phyloP scores from a whole-genome alignment of 2,888 invertebrate species.

The Amiota communis region DNA sequence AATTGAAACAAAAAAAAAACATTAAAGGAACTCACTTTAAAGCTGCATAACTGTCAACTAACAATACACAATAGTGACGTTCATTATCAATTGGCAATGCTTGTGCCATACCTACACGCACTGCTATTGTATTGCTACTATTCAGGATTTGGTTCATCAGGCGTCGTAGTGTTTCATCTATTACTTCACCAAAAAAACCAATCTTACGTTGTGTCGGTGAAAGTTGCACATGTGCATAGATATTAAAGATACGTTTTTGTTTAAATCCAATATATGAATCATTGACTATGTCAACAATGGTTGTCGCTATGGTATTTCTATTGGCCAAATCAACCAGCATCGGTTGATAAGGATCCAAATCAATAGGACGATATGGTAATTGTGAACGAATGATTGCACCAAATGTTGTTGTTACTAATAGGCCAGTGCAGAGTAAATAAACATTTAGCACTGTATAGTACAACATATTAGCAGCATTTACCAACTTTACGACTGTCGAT shows the following conservation, averaged over 20 bases:
- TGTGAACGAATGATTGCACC: not conserved
- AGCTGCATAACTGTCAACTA: conserved; percentile 50
- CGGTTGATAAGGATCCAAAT: not conserved
- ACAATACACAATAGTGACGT: conserved; percentile 48
- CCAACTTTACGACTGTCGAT: too few species aligned
- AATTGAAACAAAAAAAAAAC: not conserved
- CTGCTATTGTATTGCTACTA: conserved; percentile 31
- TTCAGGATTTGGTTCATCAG: conserved; percentile 12
- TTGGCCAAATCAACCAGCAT: not conserved
- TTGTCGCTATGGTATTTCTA: conserved; percentile 32
- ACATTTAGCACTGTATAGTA: not conserved
- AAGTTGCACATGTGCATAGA: conserved; percentile 35
- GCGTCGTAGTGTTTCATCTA: conserved; percentile 37
- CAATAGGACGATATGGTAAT: not conserved
- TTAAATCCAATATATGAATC: conserved; percentile 32
- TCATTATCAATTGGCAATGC: conserved; percentile 41
- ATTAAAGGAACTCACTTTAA: conserved; percentile 34
- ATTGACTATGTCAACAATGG: conserved; percentile 43
- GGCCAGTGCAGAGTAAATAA: not conserved
- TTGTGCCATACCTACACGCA: conserved; percentile 42
- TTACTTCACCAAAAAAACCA: conserved; percentile 45
- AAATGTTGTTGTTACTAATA: too few species aligned
- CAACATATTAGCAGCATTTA: not conserved
- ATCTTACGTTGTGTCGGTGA: conserved; percentile 18
- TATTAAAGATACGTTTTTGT: conserved; percentile 38